phyloP scores from a whole-genome alignment of 2,888 invertebrate species.

The Drosophila ezoana region DNA sequence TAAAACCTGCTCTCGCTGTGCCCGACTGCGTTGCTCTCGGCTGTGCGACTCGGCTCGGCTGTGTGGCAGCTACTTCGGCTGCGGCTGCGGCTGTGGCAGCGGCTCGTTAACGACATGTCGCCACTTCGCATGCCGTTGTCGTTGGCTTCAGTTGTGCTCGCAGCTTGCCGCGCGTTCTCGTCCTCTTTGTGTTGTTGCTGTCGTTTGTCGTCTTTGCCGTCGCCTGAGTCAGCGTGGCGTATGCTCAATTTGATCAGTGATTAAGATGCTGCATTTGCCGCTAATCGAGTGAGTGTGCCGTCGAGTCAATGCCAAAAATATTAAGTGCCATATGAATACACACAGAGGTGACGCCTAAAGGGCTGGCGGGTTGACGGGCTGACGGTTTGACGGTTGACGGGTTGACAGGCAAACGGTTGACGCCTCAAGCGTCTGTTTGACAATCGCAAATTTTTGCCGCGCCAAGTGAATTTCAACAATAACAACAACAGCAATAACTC shows the following conservation, averaged over 20 bases:
- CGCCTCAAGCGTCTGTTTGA: slow-evolving; percentile 27
- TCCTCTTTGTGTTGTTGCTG: slow-evolving; percentile 18
- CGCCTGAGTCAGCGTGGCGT: slow-evolving; percentile 36
- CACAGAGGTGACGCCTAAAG: slow-evolving; percentile 23
- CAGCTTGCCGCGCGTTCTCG: slow-evolving; percentile 20
- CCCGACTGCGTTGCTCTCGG: slow-evolving; percentile 1
- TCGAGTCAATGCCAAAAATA: slow-evolving; percentile 35
- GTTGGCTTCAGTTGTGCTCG: slow-evolving; percentile 78
- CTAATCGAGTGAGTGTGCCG: slow-evolving; percentile 48
- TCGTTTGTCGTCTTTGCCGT: slow-evolving; percentile 24
- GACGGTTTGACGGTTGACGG: slow-evolving; percentile 15
- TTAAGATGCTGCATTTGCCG: slow-evolving; percentile 50
- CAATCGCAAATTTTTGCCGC: slow-evolving; percentile 57
- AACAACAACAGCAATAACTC: slow-evolving; percentile 54
- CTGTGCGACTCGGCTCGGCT: not conserved
- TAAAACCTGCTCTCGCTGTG: slow-evolving; percentile 25
- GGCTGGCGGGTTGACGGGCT: slow-evolving; percentile 12
- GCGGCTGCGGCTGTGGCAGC: slow-evolving; percentile 37
- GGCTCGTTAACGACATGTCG: slow-evolving; percentile 66
- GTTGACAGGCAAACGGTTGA: slow-evolving; percentile 14
- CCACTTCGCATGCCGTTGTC: slow-evolving; percentile 82
- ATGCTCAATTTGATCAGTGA: slow-evolving; percentile 61
- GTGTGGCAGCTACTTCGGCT: slow-evolving; percentile 30
- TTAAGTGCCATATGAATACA: slow-evolving; percentile 48
- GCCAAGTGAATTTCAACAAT: slow-evolving; percentile 51